phyloP scores from a whole-genome alignment of 2,888 invertebrate genomes.

The Oligia latruncula region DNA sequence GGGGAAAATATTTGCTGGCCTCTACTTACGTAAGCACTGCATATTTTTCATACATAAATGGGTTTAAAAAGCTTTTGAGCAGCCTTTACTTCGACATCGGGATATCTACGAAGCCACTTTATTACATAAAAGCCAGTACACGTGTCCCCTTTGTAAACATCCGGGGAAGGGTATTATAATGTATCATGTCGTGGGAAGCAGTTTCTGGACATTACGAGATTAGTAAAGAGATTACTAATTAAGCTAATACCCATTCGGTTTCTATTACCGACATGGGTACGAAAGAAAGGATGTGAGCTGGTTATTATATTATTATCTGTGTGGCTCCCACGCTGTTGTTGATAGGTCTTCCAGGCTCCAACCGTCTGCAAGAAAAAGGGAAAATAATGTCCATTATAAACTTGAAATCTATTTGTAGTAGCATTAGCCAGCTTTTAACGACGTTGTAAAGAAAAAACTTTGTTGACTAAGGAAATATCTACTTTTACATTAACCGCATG shows the following conservation, averaged over 20 bases:
- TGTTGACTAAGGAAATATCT: conserved; percentile 56
- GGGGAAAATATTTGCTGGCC: conserved; percentile 17
- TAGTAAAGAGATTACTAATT: conserved; percentile 56
- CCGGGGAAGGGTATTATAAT: conserved; percentile 49
- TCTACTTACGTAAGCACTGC: conserved; percentile 17
- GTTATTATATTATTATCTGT: conserved; percentile 37
- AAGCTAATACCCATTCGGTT: conserved; percentile 38
- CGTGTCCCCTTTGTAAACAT: conserved; percentile 61
- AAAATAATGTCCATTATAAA: conserved; percentile 46
- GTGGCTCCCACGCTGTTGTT: conserved; percentile 24
- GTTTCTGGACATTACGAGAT: conserved; percentile 59
- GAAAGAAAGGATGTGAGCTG: conserved; percentile 31
- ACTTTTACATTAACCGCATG: conserved; percentile 53
- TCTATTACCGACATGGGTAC: conserved; percentile 25
- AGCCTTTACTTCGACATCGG: conserved; percentile 19
- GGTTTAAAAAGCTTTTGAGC: conserved; percentile 26
- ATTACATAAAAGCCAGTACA: conserved; percentile 49
- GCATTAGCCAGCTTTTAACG: conserved; percentile 62
- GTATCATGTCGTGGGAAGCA: conserved; percentile 60
- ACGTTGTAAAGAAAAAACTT: conserved; percentile 59
- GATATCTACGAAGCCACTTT: conserved; percentile 31
- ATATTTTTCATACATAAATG: conserved; percentile 21
- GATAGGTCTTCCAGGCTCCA: neutral
- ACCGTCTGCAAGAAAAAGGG: conserved; percentile 9
- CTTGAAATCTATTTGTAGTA: conserved; percentile 54